Evolutionary conservation across 2,113 vertebrate species (phyloP), one percentile per base, ranked within the genome.

Genomic region (Odontophorus gujanensis): DNA sequence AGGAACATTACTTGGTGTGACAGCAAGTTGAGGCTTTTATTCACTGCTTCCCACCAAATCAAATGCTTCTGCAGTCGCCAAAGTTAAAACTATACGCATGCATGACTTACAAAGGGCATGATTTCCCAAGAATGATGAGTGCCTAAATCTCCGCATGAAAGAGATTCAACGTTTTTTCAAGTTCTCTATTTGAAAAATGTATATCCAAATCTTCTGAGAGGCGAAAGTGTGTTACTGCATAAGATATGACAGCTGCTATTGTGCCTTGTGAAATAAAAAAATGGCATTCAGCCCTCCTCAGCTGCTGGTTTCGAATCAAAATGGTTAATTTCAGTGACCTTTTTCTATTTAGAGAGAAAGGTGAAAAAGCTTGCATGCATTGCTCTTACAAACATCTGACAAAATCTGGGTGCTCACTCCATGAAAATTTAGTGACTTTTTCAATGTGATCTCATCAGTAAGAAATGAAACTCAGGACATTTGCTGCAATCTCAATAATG

Each of bases 311-410:
- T 86, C 53, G 78, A 13, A 84, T 78, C 28, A 91, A 85, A 95
- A 92, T 67, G 6, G 14, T 76, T 92, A 72, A 93, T 91, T 94
- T 87, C 79, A 53, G 53, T 87, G 75, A 87, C 62, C 48, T 91
- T 92, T 91, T 53, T 11, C 2, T 22, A 53, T 48, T 79, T 40
- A 65, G 7, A 79, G 86, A 77, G 55, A 74, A 84, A 89, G 13
- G 76, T 73, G 48, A 69, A 82, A 89, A 89, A 73, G 6, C 4
- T 30, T 53, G n/a, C 43, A 53, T 2, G 3, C 84, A 82, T 85
- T 69, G 57, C 18, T 76, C 40, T 86, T 45, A 18, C 34, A 58
- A 32, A 32, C 16, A 86, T 34, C 59, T 87, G 81, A 87, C 28
- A 87, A 91, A 78, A 79, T 28, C 66, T 18, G 32, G 12, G 26